Evolutionary conservation across 2,888 invertebrate genomes (phyloP).

Genomic region (Argynnis bischoffii): DNA sequence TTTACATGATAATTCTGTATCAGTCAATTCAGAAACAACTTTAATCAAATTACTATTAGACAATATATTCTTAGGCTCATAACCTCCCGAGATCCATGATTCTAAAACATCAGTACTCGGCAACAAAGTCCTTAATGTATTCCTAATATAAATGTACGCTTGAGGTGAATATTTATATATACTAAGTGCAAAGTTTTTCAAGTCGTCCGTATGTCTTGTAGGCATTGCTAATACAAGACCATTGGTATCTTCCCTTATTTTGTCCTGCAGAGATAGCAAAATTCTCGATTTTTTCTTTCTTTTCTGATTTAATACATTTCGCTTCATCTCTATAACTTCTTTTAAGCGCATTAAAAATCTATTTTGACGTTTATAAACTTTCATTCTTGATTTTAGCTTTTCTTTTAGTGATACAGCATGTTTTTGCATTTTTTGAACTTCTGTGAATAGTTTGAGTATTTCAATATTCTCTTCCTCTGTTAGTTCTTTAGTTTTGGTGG

Average conservation of each 20-base stretch:
- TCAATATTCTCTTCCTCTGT: slow-evolving; percentile 51
- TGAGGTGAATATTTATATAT: slow-evolving; percentile 77
- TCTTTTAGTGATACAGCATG: slow-evolving; percentile 63
- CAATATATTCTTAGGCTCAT: slow-evolving; percentile 63
- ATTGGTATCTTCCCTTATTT: slow-evolving; percentile 70
- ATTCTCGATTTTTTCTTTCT: slow-evolving; percentile 73
- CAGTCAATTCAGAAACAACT: slow-evolving; percentile 69
- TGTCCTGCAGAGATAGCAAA: slow-evolving; percentile 69
- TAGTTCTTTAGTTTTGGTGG: slow-evolving; percentile 21
- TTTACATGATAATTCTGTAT: slow-evolving; percentile 69
- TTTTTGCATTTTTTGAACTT: slow-evolving; percentile 71
- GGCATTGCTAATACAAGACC: slow-evolving; percentile 76
- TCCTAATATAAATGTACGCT: slow-evolving; percentile 73
- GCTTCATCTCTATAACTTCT: slow-evolving; percentile 67
- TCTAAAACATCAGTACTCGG: slow-evolving; percentile 73
- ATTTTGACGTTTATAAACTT: slow-evolving; percentile 64
- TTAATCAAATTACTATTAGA: slow-evolving; percentile 62
- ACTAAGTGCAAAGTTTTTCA: slow-evolving; percentile 73
- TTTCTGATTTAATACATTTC: slow-evolving; percentile 64
- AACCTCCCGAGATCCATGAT: slow-evolving; percentile 67
- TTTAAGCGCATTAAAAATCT: slow-evolving; percentile 60
- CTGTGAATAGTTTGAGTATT: slow-evolving; percentile 66
- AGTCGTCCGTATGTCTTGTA: slow-evolving; percentile 69
- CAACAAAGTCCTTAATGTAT: slow-evolving; percentile 70
- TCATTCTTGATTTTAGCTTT: slow-evolving; percentile 66